Percentiles rank a stretch among this genome's conserved stretches.
phyloP scores from a whole-genome alignment of 2,888 invertebrate species.

The Hymenopus coronatus region DNA sequence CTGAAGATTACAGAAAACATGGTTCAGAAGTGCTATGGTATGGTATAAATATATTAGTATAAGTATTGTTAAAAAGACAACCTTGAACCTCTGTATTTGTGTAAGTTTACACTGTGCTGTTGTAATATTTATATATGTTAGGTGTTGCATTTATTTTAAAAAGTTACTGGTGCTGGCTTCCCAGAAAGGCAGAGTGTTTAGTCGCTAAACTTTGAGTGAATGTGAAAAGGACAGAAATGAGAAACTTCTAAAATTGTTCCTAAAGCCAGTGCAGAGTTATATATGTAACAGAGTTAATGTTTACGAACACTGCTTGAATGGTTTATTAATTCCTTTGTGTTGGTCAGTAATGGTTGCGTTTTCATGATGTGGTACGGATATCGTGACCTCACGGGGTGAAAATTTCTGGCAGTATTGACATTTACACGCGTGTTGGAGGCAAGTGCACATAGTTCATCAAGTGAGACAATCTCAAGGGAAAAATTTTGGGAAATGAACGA shows the following conservation, averaged over 20 bases:
- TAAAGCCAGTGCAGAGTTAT: not conserved
- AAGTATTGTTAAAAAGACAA: not conserved
- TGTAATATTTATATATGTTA: constrained; percentile 1
- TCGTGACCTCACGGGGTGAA: not conserved
- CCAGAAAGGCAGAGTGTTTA: not conserved
- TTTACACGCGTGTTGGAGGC: not conserved
- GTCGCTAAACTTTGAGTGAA: not conserved
- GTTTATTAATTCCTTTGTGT: not conserved
- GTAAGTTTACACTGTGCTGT: not conserved
- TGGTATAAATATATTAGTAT: not conserved
- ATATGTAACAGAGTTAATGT: not conserved
- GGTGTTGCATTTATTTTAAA: constrained; percentile 22
- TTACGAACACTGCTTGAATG: not conserved
- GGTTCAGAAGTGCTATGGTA: not conserved
- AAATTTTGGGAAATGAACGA: not conserved
- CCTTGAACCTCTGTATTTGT: not conserved
- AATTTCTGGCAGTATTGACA: not conserved
- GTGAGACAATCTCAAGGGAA: constrained; percentile 1
- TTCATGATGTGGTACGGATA: not conserved
- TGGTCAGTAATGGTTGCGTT: not conserved
- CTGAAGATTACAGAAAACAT: not conserved
- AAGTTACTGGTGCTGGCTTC: constrained; percentile 5
- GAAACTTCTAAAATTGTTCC: not conserved
- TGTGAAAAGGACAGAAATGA: not conserved
- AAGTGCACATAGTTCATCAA: not conserved